These are phyloP conservation scores for Hofmannophila pseudospretella DNA, from an alignment of 2,888 invertebrate genomes.

Conservation along the genomic window DNA sequence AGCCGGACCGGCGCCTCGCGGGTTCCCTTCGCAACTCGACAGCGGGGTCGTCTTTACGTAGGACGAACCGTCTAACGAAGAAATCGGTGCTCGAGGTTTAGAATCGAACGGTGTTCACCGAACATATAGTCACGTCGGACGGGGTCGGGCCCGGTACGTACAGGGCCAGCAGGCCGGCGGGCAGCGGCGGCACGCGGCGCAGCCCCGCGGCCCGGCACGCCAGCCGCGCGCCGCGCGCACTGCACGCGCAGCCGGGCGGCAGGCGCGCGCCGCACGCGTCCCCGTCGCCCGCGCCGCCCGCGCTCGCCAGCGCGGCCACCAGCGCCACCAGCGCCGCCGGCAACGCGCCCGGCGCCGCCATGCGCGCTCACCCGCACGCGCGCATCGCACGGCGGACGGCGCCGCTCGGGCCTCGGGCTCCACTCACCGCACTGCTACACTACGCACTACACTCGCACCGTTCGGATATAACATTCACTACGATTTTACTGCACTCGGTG, in stretches of 20 bases:
- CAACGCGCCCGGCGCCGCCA: conserved; percentile 20
- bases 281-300: conserved; percentile 23
- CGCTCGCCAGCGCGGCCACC: conserved; percentile 19
- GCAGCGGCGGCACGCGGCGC: conserved; percentile 46
- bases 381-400: conserved; percentile 23
- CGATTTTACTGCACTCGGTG: not conserved
- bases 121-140: too few relatives aligned
- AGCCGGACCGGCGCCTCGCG: too few relatives aligned
- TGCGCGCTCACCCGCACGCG: conserved; percentile 71
- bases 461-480: not conserved
- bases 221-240: conserved; percentile 41
- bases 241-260: conserved; percentile 36
- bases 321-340: conserved; percentile 33
- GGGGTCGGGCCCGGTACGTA: conserved; percentile 28
- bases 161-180: conserved; percentile 38
- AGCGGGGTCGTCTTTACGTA: not conserved
- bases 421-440: conserved; percentile 41
- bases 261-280: conserved; percentile 11
- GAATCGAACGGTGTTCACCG: too few relatives aligned
- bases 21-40: not conserved
- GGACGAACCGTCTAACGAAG: not conserved
- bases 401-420: conserved; percentile 78
- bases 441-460: conserved; percentile 1
- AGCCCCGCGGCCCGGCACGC: conserved; percentile 47
- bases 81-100: too few relatives aligned